Conservation (phyloP, 92 coral and sea anemone species). For the Ricordea florida region DNA sequence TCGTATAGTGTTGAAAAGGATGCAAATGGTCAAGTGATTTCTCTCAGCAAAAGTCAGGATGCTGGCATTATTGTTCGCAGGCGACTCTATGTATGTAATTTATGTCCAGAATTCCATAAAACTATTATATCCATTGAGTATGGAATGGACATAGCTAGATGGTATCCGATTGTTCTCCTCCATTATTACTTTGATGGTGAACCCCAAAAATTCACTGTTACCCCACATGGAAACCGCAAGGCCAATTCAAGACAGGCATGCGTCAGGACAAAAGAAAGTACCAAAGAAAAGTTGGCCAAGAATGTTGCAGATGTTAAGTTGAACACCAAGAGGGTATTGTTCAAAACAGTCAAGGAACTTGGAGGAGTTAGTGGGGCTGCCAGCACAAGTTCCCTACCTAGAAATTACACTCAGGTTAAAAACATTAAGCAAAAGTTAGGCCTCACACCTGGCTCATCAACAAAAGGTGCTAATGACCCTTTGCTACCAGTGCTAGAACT, state of each 20-base stretch:
- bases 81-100: constrained; percentile 23
- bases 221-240: constrained; percentile 47
- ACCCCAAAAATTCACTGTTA: constrained; percentile 22
- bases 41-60: constrained; percentile 28
- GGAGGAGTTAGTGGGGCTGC: constrained; percentile 40
- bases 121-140: constrained; percentile 42
- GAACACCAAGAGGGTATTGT: constrained; percentile 55
- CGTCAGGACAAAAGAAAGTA: constrained; percentile 42
- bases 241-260: background rate
- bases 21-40: constrained; percentile 18
- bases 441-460: too few species aligned
- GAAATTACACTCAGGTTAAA: constrained; percentile 14
- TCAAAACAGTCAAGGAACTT: constrained; percentile 45
- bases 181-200: constrained; percentile 52
- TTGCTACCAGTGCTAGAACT: constrained; percentile 66
- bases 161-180: constrained; percentile 49
- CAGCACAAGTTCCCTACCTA: constrained; percentile 35
- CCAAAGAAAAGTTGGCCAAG: constrained; percentile 19
- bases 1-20: constrained; percentile 31
- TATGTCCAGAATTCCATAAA: constrained; percentile 44
- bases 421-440: constrained; percentile 1
- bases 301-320: constrained; percentile 17
- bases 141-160: constrained; percentile 45
- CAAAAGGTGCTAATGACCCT: constrained; percentile 43
- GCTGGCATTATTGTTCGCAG: constrained; percentile 56